A percentile compares a stretch with the other conserved stretches of the same genome.
Evolutionary conservation across 2,113 vertebrate species (phyloP).

Genomic region (Sorex fumeus): DNA sequence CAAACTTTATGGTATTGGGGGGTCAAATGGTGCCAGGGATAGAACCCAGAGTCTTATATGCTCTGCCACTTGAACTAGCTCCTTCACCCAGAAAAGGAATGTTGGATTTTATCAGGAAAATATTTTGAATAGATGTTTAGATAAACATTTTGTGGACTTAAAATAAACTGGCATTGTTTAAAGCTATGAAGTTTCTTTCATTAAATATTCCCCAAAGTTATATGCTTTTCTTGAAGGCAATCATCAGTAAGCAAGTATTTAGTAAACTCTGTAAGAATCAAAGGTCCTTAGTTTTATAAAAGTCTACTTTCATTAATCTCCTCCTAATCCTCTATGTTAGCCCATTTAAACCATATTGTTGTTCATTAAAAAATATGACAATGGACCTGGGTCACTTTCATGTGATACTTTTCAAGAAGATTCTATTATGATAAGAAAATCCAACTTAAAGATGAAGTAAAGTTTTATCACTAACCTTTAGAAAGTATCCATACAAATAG

Average conservation of each 20-base stretch:
- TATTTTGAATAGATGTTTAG: conserved; percentile 38
- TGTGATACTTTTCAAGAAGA: conserved; percentile 15
- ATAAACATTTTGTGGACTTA: background rate
- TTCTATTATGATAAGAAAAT: background rate
- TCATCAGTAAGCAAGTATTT: background rate
- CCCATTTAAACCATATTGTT: background rate
- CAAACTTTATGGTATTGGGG: too few relatives aligned
- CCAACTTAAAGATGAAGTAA: conserved; percentile 54
- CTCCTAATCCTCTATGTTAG: background rate
- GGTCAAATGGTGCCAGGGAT: too few relatives aligned
- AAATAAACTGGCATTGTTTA: too few relatives aligned
- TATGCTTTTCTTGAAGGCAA: conserved; percentile 34
- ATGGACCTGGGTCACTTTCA: background rate
- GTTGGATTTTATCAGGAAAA: background rate
- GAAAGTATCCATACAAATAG: conserved; percentile 40
- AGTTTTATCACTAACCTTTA: conserved; percentile 46
- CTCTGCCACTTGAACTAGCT: too few relatives aligned
- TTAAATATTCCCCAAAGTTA: conserved; percentile 9
- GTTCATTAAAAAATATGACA: conserved; percentile 45
- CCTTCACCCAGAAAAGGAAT: too few relatives aligned
- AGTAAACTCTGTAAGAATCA: conserved; percentile 17
- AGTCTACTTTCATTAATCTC: conserved; percentile 39
- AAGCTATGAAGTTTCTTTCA: background rate
- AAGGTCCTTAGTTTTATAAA: conserved; percentile 45
- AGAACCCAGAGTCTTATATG: too few relatives aligned